Base-by-base conservation (phyloP, 2,113 vertebrate species). In the Lichenostomus cassidix region DNA sequence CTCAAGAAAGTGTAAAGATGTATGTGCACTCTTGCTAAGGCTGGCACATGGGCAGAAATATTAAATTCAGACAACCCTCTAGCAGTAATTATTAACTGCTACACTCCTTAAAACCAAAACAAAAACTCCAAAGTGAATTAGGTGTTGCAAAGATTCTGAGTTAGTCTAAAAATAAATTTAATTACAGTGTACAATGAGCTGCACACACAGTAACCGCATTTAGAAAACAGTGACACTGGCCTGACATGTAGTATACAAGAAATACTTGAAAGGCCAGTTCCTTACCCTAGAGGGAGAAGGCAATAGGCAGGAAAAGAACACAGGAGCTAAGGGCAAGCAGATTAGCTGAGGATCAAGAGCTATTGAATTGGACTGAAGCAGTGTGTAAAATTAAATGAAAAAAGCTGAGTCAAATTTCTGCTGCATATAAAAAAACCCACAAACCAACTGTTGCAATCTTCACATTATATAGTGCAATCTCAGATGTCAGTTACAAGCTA, bases 381-480 rank as follows among this genome's bases (percentile, higher is more conserved):
- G 88, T 78, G 88, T 93, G 1, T 42, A 47, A 63, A 75, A 88
- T 74, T 63, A 68, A 83, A 79, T 25, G 22, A 44, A 74, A 73
- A 79, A 74, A 76, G 29, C n/a, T 53, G 71, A 94, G 82, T 70
- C 56, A 56, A 46, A 83, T 83, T 86, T 75, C 69, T 93, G 63
- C 67, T 76, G 76, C 15, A 37, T 74, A 53, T 64, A 24, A 76
- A 91, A 64, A 76, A 68, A 25, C 1, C 78, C 81, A 94, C 81
- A 94, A 94, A 8, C 79, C 83, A 88, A 49, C 50, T 96, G 49
- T 71, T 86, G 59, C 85, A 78, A 44, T 82, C 64, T 93, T 95
- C 47, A 70, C 47, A 70, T 91, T 87, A 70, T 46, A 74, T 76
- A 95, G 93, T 95, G 90, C 85, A 88, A 92, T 88, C 85, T 90